A percentile compares a stretch with the other conserved stretches of the same genome.
These are phyloP conservation scores for Moxostoma hubbsi DNA, from an alignment of 2,797 vertebrate genomes.

Conservation along the genomic window DNA sequence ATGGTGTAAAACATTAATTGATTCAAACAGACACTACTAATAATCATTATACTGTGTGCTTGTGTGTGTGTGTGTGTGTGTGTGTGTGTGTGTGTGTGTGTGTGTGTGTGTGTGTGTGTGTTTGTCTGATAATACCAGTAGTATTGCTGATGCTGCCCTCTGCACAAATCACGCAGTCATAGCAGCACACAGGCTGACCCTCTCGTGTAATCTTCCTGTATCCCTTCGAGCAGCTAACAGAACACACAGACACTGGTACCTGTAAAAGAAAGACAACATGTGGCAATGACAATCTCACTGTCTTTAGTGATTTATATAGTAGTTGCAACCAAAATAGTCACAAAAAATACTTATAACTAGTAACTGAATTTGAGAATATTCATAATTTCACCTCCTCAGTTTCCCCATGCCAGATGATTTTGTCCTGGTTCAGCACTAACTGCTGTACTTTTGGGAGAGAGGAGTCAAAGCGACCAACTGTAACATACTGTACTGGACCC, in stretches of 20 bases:
- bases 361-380: background rate
- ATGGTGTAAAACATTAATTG: background rate
- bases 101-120: background rate
- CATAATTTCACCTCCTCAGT: constrained; percentile 48
- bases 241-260: constrained; percentile 63
- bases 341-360: background rate
- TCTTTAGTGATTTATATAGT: background rate
- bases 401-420: constrained; percentile 59
- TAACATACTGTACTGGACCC: constrained; percentile 53
- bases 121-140: constrained; percentile 54
- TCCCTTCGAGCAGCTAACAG: constrained; percentile 59
- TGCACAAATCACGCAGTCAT: constrained; percentile 64
- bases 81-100: background rate
- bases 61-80: background rate
- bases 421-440: constrained; percentile 55
- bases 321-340: no score
- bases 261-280: constrained; percentile 22
- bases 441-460: constrained; percentile 54
- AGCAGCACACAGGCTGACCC: constrained; percentile 65
- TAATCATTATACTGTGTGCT: no score
- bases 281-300: background rate
- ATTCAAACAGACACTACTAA: background rate
- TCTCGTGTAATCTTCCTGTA: constrained; percentile 61
- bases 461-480: constrained; percentile 64
- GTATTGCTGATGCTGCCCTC: constrained; percentile 64